Evolutionary conservation across 2,113 vertebrate species (phyloP), one percentile per base, ranked within the genome.

Genomic region (Panurus biarmicus): DNA sequence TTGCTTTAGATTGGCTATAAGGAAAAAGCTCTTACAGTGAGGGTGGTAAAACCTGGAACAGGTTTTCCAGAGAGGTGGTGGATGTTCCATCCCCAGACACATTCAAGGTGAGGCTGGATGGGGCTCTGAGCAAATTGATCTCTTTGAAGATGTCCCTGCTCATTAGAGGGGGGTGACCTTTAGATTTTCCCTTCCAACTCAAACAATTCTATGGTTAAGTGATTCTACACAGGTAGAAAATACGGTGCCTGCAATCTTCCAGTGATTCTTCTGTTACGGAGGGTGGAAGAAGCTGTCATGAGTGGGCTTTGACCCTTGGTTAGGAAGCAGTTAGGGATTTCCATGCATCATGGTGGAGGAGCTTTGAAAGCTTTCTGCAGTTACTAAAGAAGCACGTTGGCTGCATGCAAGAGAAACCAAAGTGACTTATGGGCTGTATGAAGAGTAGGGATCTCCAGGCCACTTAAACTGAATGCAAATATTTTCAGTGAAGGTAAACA

Each of bases 211-310:
- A 35, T 42, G 8, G 40, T 19, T 47, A 7, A 22, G 40, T 67
- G 61, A 35, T 40, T 35, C 38, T n/a, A 10, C 12, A 23, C 2
- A 35, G 40, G 35, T 10, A 48, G 40, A 33, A 66, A 87, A 33
- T 44, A 54, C 0, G 0, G 14, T 26, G 23, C 44, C 66, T 67
- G 20, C 25, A 83, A n/a, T 21, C 35, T 58, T 62, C n/a, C 14
- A 4, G 29, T 58, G 23, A 33, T 62, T 36, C 29, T 74, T 40
- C 19, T 3, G 0, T 29, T 36, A 57, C 0, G 1, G 5, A 87
- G 33, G 17, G 8, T 29, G 29, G 48, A 78, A n/a, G 15, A 80
- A 58, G 24, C 21, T 89, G 61, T 24, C 33, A 31, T 10, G 18
- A 70, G 51, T 7, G 25, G 19, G 12, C 14, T 86, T 64, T 67